Conservation (phyloP, 1,140 invertebrate genomes). For the Tetramorium simillimum region DNA sequence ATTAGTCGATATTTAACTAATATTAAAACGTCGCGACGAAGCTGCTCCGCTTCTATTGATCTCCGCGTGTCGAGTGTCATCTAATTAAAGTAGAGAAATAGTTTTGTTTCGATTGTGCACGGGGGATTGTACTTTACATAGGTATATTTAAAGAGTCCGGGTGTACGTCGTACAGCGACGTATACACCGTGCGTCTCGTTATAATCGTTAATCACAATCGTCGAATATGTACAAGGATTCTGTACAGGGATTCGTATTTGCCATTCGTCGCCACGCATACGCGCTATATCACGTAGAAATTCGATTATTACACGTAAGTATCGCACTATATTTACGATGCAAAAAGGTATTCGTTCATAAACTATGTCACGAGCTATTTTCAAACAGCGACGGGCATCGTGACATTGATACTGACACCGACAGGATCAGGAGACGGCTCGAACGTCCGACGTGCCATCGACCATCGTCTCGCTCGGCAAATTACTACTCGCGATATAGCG, state of each 20-base stretch:
- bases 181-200: constrained; percentile 34
- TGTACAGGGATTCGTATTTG: constrained; percentile 77
- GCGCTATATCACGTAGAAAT: constrained; percentile 60
- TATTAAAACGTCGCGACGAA: constrained; percentile 25
- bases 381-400: constrained; percentile 2
- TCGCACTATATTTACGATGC: constrained; percentile 42
- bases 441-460: background rate
- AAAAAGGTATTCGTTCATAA: constrained; percentile 34
- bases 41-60: constrained; percentile 43
- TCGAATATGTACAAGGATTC: constrained; percentile 72
- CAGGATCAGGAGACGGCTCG: constrained; percentile 14
- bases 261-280: constrained; percentile 68
- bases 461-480: background rate
- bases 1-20: constrained; percentile 29
- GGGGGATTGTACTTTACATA: constrained; percentile 78
- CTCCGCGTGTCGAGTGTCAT: constrained; percentile 36
- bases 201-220: constrained; percentile 63
- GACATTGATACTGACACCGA: constrained; percentile 47
- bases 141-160: constrained; percentile 72
- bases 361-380: background rate
- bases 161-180: background rate
- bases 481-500: background rate
- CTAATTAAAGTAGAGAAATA: constrained; percentile 80
- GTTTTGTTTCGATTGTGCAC: constrained; percentile 76
- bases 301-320: constrained; percentile 55